Evolutionary conservation across 2,888 invertebrate genomes (phyloP).

Genomic region (Plebejus argus): DNA sequence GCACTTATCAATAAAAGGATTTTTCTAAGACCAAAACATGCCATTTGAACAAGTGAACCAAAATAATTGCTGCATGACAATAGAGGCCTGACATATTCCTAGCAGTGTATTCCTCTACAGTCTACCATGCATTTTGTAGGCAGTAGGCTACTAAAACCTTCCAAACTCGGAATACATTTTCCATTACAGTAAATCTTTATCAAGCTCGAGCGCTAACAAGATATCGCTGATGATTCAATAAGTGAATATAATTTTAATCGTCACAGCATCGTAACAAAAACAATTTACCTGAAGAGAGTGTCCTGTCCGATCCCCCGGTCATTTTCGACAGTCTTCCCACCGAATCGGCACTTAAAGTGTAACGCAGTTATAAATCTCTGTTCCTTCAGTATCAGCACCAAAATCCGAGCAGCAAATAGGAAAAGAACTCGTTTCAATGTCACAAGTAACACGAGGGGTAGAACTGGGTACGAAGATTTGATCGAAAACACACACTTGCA

Average conservation of each 20-base stretch:
- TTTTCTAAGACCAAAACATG: background rate
- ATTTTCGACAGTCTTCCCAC: conserved; percentile 56
- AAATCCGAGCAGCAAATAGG: conserved; percentile 78
- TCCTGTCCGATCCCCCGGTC: conserved; percentile 72
- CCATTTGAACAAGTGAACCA: background rate
- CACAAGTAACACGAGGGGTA: conserved; percentile 75
- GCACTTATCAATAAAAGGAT: background rate
- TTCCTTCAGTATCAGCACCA: conserved; percentile 68
- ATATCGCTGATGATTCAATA: conserved; percentile 25
- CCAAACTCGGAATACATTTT: background rate
- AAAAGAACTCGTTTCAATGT: conserved; percentile 79
- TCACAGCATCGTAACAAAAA: conserved; percentile 60
- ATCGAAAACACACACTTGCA: conserved; percentile 61
- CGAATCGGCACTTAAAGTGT: conserved; percentile 56
- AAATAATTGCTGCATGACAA: background rate
- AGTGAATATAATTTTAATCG: conserved; percentile 41
- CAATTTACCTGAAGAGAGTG: conserved; percentile 67
- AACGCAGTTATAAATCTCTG: conserved; percentile 57
- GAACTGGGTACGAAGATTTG: conserved; percentile 56
- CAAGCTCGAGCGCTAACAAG: background rate
- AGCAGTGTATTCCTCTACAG: too few relatives aligned
- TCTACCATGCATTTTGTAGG: too few relatives aligned
- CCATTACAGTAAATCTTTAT: background rate
- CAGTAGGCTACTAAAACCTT: background rate
- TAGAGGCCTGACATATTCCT: too few relatives aligned